Conservation (phyloP, 1,140 invertebrate genomes). For the Colletes latitarsis region DNA sequence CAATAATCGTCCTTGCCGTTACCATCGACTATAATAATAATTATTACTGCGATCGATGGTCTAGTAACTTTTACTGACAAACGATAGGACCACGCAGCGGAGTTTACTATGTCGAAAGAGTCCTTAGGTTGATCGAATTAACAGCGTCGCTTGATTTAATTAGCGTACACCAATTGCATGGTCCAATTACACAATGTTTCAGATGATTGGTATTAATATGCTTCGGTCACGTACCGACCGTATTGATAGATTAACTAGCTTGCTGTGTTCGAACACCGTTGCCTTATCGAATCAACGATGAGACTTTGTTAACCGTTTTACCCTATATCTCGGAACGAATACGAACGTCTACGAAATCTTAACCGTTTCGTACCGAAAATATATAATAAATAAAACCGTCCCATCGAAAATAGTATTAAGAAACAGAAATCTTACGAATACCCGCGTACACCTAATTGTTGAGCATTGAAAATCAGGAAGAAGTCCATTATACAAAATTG, state of each 20-base stretch:
- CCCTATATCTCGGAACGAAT: background rate
- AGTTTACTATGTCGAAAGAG: conserved; percentile 2
- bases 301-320: background rate
- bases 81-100: background rate
- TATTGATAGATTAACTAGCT: conserved; percentile 2
- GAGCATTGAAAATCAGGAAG: conserved; percentile 57
- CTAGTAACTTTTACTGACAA: background rate
- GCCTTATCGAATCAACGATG: background rate
- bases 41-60: background rate
- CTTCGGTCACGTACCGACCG: background rate
- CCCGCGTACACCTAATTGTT: conserved; percentile 48
- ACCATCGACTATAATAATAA: background rate
- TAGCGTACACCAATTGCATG: conserved; percentile 22
- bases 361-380: background rate
- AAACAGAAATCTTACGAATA: conserved; percentile 11
- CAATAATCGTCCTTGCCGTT: background rate
- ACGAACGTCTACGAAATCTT: background rate
- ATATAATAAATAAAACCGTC: no score
- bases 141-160: conserved; percentile 30
- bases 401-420: background rate
- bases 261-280: background rate
- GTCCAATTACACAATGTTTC: conserved; percentile 22
- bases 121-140: conserved; percentile 23
- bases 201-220: conserved; percentile 16
- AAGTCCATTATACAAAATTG: conserved; percentile 59